Evolutionary conservation across 1,140 invertebrate genomes (phyloP).

Genomic region (Neotoxoptera formosana): DNA sequence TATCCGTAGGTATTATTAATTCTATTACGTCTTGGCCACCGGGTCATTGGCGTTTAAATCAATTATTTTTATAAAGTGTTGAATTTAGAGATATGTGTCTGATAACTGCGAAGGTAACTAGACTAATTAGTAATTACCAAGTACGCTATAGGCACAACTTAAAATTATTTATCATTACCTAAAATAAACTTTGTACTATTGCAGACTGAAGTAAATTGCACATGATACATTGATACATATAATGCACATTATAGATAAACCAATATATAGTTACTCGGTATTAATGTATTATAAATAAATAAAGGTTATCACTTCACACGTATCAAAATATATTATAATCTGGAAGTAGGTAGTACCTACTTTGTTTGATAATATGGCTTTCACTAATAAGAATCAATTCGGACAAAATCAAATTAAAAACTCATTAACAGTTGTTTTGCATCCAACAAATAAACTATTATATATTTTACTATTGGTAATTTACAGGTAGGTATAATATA

Average conservation of each 20-base stretch:
- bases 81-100: neutral
- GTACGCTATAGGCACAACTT: neutral
- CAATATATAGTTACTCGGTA: neutral
- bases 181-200: neutral
- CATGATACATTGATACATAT: neutral
- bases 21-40: neutral
- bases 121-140: neutral
- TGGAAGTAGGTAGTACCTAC: no score
- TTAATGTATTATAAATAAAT: neutral
- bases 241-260: neutral
- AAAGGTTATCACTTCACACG: neutral
- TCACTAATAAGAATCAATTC: neutral
- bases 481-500: neutral
- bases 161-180: neutral
- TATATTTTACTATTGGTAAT: neutral
- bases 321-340: neutral
- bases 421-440: neutral
- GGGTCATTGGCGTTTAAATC: conserved; percentile 3
- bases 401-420: neutral
- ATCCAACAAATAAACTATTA: neutral
- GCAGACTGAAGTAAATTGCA: neutral
- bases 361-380: neutral
- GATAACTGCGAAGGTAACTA: neutral
- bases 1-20: neutral
- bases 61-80: neutral